A percentile compares a stretch with the other conserved stretches of the same genome.
Evolutionary conservation across 2,113 vertebrate genomes (phyloP).

Genomic region (Gopherus evgoodei): DNA sequence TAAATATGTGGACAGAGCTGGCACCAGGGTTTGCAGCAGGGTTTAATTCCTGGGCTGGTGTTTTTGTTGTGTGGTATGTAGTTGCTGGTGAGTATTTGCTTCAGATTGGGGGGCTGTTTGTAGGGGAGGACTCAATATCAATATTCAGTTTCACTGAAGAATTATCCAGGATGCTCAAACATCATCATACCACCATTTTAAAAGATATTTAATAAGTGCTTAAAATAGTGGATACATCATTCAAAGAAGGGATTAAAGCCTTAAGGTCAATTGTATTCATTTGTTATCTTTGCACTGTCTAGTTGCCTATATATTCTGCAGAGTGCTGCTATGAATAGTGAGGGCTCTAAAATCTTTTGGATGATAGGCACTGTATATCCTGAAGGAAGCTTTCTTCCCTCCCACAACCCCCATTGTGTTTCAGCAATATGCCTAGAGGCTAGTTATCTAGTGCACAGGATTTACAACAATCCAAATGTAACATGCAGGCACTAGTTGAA

Average conservation of each 20-base stretch:
- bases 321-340: background rate
- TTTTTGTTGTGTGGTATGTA: too few relatives aligned
- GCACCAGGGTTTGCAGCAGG: too few relatives aligned
- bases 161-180: background rate
- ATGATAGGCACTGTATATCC: background rate
- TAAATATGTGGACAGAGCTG: too few relatives aligned
- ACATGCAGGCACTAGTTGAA: background rate
- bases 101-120: too few relatives aligned
- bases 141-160: background rate
- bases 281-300: background rate
- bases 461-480: background rate
- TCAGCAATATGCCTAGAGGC: background rate
- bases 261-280: background rate
- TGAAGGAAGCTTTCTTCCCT: background rate
- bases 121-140: too few relatives aligned
- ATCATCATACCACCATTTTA: background rate
- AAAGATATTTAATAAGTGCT: background rate
- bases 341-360: background rate
- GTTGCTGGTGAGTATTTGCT: too few relatives aligned
- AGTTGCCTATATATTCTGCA: background rate
- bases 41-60: too few relatives aligned
- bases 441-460: background rate
- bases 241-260: background rate
- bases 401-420: background rate
- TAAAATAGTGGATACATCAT: background rate